A percentile compares a stretch with the other conserved stretches of the same genome.
Conservation (phyloP, 2,113 vertebrate species). For the Heterotilapia buettikoferi region DNA sequence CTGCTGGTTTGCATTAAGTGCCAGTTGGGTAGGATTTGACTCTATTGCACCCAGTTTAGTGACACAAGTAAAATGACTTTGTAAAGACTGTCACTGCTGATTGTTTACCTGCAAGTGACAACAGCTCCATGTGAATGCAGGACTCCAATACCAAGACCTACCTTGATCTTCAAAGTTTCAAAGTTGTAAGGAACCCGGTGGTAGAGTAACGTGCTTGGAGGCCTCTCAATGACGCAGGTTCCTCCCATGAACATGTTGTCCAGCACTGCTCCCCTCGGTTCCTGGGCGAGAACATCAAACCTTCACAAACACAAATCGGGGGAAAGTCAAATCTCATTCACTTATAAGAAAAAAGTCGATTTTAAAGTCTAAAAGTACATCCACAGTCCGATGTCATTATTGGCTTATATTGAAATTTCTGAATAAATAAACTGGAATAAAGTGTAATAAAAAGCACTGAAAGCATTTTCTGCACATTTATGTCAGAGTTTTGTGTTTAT, state of each 20-base stretch:
- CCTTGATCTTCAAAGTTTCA: constrained; percentile 80
- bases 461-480: background rate
- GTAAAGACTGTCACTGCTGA: background rate
- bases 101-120: background rate
- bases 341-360: background rate
- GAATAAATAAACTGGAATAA: background rate
- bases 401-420: background rate
- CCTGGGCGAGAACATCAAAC: constrained; percentile 79
- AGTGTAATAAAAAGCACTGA: background rate
- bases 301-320: constrained; percentile 48
- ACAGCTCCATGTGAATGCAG: background rate
- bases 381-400: background rate
- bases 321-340: background rate
- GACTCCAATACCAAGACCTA: constrained; percentile 18
- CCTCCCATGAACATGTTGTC: constrained; percentile 83
- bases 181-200: constrained; percentile 82
- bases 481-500: background rate
- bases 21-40: background rate
- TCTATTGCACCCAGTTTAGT: background rate
- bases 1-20: background rate
- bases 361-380: background rate
- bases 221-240: constrained; percentile 71
- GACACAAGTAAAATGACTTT: background rate
- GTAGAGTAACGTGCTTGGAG: constrained; percentile 53
- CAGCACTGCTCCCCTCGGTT: constrained; percentile 77